Evolutionary conservation across 2,797 vertebrate genomes (phyloP), one percentile per base, ranked within the genome.

Genomic region (Channa striata): DNA sequence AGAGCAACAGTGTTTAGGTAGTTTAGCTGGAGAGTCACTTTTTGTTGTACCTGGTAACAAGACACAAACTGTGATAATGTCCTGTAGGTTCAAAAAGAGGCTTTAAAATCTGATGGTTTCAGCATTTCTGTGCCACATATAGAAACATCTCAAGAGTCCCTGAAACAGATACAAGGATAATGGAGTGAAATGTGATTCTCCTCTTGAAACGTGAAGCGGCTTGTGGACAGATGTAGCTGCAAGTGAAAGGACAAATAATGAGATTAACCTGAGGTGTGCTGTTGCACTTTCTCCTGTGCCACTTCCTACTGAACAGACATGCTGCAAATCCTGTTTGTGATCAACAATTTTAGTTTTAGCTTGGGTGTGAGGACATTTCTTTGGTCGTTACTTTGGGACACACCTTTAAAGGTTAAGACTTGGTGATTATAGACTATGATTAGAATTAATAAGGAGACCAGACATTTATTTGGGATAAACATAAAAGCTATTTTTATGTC

Each of bases 261-360:
- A 81, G 77, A 77, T 48, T 12, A 68, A 75, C 75, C 64, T 8
- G 0, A 77, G 77, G 78, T 72, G 69, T 72, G 69, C 48, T 11
- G 68, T 86, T 83, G 81, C 82, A 79, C 84, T 75, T 73, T 79
- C 75, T 74, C 72, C 74, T 74, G 25, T 71, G 10, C 23, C 30
- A 48, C n/a, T 48, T 53, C 20, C 25, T 49, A 21, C 34, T 9
- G 10, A 21, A 56, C 51, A 40, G 51, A 68, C 17, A 10, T 3
- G 2, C 42, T 44, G 13, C n/a, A 10, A 9, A 9, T 44, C 10
- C 25, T 4, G 8, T 14, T 43, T 43, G 6, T 43, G n/a, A 11
- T n/a, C 37, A 14, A 10, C 13, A 30, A 37, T 40, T 30, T 48
- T 33, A 49, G 16, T 34, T 42, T 49, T 49, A 20, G 23, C 11